These are phyloP conservation scores for Autographa gamma DNA, from an alignment of 2,888 invertebrate genomes.

Conservation along the genomic window DNA sequence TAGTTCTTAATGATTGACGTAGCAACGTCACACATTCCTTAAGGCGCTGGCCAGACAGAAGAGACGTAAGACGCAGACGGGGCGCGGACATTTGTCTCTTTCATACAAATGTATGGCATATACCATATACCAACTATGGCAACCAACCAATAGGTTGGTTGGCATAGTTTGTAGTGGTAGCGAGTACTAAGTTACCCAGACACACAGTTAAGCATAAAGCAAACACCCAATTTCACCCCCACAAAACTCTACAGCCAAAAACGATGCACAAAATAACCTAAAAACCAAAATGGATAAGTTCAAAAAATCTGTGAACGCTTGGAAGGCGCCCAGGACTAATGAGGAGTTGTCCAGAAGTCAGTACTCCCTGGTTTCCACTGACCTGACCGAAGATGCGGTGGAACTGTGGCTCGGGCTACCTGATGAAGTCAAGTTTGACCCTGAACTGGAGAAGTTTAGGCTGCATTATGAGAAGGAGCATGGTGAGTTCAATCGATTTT, in stretches of 20 bases:
- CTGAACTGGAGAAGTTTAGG: constrained; percentile 89
- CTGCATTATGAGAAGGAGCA: constrained; percentile 86
- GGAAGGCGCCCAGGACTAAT: constrained; percentile 79
- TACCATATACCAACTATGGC: too few relatives aligned
- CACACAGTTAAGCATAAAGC: too few relatives aligned
- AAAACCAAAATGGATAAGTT: constrained; percentile 69
- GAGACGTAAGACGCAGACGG: too few relatives aligned
- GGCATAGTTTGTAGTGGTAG: too few relatives aligned
- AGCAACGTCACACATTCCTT: too few relatives aligned
- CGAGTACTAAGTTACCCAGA: too few relatives aligned
- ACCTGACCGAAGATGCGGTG: constrained; percentile 89
- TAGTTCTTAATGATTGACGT: neutral
- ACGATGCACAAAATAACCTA: neutral
- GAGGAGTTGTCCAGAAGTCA: constrained; percentile 84
- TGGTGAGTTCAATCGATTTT: constrained; percentile 67
- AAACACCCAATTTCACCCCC: neutral
- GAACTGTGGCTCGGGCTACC: constrained; percentile 91
- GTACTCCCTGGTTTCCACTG: constrained; percentile 86
- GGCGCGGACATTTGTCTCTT: too few relatives aligned
- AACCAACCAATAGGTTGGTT: too few relatives aligned
- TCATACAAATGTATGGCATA: too few relatives aligned
- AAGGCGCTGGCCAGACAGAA: too few relatives aligned
- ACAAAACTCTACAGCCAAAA: neutral
- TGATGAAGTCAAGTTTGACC: constrained; percentile 91
- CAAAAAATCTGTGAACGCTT: constrained; percentile 70